phyloP scores from a whole-genome alignment of 2,888 invertebrate species.

The Lepidochitona cinerea region DNA sequence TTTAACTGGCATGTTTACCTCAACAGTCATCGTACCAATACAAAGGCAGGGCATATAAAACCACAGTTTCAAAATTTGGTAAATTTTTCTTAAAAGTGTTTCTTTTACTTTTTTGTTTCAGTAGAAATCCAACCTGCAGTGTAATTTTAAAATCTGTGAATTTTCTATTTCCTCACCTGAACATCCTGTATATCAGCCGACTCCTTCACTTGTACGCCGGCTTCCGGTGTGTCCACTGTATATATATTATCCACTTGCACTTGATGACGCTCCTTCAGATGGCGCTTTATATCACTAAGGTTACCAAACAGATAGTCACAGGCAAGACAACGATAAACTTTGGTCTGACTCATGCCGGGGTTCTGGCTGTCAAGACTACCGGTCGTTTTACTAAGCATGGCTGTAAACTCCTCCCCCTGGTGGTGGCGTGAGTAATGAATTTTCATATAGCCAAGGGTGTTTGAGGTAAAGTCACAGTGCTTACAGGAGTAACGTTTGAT shows the following conservation, averaged over 20 bases:
- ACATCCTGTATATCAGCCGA: no score
- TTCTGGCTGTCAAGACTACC: neutral
- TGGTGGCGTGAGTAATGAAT: slow-evolving; percentile 66
- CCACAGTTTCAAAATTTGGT: no score
- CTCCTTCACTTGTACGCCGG: no score
- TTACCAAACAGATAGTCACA: slow-evolving; percentile 70
- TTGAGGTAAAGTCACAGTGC: slow-evolving; percentile 68
- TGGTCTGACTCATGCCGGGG: slow-evolving; percentile 12
- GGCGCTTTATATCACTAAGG: slow-evolving; percentile 67
- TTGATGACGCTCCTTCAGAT: slow-evolving; percentile 62
- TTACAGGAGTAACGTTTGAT: slow-evolving; percentile 63
- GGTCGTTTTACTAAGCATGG: neutral
- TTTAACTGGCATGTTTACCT: no score
- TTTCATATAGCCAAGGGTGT: slow-evolving; percentile 67
- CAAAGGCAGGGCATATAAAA: no score
- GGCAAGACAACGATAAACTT: slow-evolving; percentile 64
- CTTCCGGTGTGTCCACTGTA: slow-evolving; percentile 23
- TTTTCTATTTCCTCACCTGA: no score
- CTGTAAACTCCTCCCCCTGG: neutral
- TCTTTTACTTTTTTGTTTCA: no score
- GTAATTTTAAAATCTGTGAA: no score
- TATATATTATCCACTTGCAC: slow-evolving; percentile 57
- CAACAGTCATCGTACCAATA: no score
- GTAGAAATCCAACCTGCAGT: no score
- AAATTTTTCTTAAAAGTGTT: no score